Conservation (phyloP, 2,113 vertebrate genomes). For the Nematolebias whitei region DNA sequence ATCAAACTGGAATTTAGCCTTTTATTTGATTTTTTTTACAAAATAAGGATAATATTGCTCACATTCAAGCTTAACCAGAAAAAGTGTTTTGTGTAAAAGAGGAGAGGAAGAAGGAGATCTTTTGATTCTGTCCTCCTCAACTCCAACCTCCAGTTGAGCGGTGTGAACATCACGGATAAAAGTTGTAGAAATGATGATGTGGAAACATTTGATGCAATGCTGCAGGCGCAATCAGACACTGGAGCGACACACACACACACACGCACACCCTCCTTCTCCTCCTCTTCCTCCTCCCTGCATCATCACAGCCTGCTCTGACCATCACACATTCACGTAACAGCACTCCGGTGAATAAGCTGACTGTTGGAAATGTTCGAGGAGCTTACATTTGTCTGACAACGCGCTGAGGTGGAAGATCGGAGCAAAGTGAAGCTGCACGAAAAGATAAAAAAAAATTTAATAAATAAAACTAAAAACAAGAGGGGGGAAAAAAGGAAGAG, state of each 20-base stretch:
- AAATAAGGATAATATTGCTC: too few species aligned
- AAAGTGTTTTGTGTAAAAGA: background rate
- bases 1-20: too few species aligned
- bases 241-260: background rate
- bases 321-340: conserved; percentile 62
- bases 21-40: too few species aligned
- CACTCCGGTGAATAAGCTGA: conserved; percentile 61
- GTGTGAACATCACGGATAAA: background rate
- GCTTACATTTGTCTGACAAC: conserved; percentile 40
- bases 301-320: conserved; percentile 48
- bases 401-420: conserved; percentile 34
- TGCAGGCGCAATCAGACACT: conserved; percentile 13
- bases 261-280: background rate
- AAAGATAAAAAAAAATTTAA: conserved; percentile 1
- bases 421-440: conserved; percentile 48
- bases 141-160: background rate
- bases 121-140: background rate
- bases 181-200: background rate
- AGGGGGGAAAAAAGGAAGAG: conserved; percentile 21
- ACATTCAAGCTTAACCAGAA: background rate
- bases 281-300: conserved; percentile 57
- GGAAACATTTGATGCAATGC: conserved; percentile 55
- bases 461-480: background rate
- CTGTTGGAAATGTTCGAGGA: conserved; percentile 70
- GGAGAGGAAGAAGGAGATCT: background rate